A percentile compares a stretch with the other conserved stretches of the same genome.
Conservation (phyloP, 2,888 invertebrate genomes). For the Alloplasta piceator region DNA sequence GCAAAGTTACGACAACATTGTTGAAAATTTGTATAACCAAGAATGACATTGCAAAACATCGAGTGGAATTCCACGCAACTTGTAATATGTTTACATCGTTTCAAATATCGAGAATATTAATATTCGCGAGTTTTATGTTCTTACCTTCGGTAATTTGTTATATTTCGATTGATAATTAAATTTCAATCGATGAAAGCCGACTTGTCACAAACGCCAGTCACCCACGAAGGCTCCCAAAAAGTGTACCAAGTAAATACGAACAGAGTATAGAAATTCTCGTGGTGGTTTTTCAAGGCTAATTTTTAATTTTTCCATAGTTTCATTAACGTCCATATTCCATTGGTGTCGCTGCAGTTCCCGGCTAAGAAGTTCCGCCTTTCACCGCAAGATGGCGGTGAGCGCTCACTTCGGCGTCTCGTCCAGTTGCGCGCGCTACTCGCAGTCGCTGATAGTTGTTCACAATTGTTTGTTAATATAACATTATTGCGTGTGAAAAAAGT, state of each 20-base stretch:
- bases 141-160: constrained; percentile 68
- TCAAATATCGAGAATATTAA: neutral
- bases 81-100: neutral
- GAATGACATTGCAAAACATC: constrained; percentile 79
- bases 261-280: constrained; percentile 16
- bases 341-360: neutral
- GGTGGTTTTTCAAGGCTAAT: neutral
- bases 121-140: neutral
- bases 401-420: neutral
- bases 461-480: neutral
- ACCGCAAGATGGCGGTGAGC: neutral
- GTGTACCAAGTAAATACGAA: constrained; percentile 37
- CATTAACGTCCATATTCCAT: no score
- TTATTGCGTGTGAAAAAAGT: neutral
- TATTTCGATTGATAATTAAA: constrained; percentile 33
- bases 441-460: neutral
- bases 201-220: constrained; percentile 66
- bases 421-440: neutral
- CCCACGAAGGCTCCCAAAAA: constrained; percentile 22
- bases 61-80: constrained; percentile 23
- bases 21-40: constrained; percentile 65
- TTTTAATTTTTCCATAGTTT: no score
- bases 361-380: neutral
- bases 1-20: neutral
- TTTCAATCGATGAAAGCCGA: constrained; percentile 50